A percentile compares a stretch with the other conserved stretches of the same genome.
phyloP scores from a whole-genome alignment of 2,113 vertebrate genomes.

The Pteropus alecto region DNA sequence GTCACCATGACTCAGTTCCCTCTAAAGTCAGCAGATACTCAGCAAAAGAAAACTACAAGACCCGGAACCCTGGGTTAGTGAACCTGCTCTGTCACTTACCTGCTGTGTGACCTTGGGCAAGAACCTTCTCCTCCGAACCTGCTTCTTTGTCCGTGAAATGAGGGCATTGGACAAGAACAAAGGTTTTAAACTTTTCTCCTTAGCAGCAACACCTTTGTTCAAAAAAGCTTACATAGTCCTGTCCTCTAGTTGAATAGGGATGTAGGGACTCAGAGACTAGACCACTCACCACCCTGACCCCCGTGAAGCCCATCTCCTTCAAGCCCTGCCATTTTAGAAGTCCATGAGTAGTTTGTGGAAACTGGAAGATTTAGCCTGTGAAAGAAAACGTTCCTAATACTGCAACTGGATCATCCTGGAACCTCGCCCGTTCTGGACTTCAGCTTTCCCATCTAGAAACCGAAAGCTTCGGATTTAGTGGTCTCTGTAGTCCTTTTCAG shows the following conservation, averaged over 20 bases:
- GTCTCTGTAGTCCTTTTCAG: not conserved
- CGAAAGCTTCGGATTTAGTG: not conserved
- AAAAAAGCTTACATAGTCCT: not conserved
- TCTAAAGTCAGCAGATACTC: not conserved
- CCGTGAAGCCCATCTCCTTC: not conserved
- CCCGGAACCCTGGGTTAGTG: not conserved
- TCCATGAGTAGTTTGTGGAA: not conserved
- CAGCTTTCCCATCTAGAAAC: not conserved
- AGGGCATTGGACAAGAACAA: not conserved
- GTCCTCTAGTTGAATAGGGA: not conserved
- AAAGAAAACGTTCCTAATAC: not conserved
- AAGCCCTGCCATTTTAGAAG: not conserved
- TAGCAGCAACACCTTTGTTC: not conserved
- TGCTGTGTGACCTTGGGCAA: not conserved
- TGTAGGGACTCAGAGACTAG: not conserved
- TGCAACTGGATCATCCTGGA: not conserved
- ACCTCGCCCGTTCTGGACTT: not conserved
- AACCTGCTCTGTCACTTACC: not conserved
- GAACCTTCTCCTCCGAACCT: not conserved
- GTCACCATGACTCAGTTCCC: not conserved
- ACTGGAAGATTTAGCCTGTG: not conserved
- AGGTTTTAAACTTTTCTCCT: not conserved
- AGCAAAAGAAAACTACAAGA: not conserved
- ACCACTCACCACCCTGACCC: not conserved
- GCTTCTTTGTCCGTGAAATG: not conserved